These are phyloP conservation scores for Magallana ariakensis DNA, from an alignment of 1,140 invertebrate genomes.

Conservation along the genomic window DNA sequence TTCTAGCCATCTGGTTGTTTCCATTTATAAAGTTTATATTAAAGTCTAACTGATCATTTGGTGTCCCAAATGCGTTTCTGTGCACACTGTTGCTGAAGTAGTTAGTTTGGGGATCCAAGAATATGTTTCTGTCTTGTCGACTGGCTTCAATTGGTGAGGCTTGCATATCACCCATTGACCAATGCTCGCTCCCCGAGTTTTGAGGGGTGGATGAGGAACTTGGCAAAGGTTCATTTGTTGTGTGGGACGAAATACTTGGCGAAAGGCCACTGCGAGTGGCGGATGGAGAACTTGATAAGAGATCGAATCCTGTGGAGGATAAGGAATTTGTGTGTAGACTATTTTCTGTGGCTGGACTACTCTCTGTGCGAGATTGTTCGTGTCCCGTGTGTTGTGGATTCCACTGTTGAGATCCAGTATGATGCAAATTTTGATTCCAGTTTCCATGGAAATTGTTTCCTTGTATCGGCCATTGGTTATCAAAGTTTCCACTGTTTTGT, in stretches of 20 bases:
- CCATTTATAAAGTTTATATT: not conserved
- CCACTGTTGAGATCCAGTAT: not conserved
- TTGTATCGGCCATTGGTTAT: not conserved
- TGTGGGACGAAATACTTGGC: not conserved
- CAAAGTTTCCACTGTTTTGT: not conserved
- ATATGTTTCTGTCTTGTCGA: slow-evolving; percentile 7
- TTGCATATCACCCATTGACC: not conserved
- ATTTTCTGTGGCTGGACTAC: too few species aligned
- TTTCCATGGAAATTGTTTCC: not conserved
- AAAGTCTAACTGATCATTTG: not conserved
- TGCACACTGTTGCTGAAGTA: not conserved
- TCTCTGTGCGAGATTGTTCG: too few species aligned
- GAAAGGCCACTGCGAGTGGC: too few species aligned
- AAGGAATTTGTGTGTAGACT: too few species aligned
- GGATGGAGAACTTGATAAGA: too few species aligned
- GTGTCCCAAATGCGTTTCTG: not conserved
- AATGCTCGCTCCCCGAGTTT: not conserved
- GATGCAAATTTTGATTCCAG: not conserved
- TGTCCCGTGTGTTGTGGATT: not conserved
- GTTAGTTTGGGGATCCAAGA: not conserved
- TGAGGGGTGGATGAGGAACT: not conserved
- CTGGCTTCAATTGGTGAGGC: not conserved
- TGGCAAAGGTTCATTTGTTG: not conserved
- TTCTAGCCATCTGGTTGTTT: too few species aligned
- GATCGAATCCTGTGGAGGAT: too few species aligned